These are phyloP conservation scores for Coleophora deauratella DNA, from an alignment of 2,888 invertebrate species.

Conservation along the genomic window DNA sequence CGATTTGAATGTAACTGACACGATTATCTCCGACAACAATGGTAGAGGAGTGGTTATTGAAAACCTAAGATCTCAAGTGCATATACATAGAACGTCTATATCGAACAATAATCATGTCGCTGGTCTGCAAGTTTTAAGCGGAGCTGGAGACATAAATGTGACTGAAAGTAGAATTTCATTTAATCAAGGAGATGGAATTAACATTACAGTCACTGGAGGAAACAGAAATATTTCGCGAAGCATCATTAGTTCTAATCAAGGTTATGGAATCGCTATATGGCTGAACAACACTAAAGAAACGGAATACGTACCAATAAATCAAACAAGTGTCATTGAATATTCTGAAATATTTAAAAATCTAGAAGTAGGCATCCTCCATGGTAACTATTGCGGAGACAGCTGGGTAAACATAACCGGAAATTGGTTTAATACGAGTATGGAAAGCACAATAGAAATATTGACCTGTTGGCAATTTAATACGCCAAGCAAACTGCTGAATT, in stretches of 20 bases:
- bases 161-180: conserved; percentile 92
- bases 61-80: conserved; percentile 91
- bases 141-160: conserved; percentile 95
- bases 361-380: conserved; percentile 91
- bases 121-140: conserved; percentile 91
- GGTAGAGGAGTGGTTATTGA: conserved; percentile 97
- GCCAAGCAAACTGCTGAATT: conserved; percentile 64
- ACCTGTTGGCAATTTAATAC: conserved; percentile 84
- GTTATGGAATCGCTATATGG: conserved; percentile 93
- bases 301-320: conserved; percentile 86
- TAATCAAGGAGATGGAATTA: conserved; percentile 95
- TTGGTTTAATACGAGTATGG: conserved; percentile 84
- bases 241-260: conserved; percentile 88
- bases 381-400: conserved; percentile 91
- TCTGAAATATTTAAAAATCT: conserved; percentile 90
- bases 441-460: conserved; percentile 85
- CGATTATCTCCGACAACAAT: conserved; percentile 89
- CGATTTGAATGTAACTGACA: conserved; percentile 90
- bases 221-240: conserved; percentile 92
- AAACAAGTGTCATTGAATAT: conserved; percentile 90
- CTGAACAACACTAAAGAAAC: conserved; percentile 87
- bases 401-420: conserved; percentile 96
- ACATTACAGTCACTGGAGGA: conserved; percentile 96
- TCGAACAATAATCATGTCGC: conserved; percentile 92
- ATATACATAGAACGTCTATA: conserved; percentile 86